Conservation (phyloP, 2,888 invertebrate species). For the Xestia ashworthii region DNA sequence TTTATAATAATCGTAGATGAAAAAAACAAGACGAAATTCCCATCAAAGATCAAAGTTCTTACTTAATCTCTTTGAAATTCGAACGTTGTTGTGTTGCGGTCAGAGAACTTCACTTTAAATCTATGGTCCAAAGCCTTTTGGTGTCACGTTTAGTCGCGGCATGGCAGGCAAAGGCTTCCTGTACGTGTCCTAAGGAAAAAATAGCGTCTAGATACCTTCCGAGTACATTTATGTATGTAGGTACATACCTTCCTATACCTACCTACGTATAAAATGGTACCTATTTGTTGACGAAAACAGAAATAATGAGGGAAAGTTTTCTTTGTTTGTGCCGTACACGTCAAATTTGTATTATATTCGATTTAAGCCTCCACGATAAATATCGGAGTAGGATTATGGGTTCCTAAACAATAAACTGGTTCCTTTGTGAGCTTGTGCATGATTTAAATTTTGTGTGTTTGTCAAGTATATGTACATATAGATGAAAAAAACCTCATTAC, state of each 20-base stretch:
- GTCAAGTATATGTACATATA: not conserved
- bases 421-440: constrained; percentile 5
- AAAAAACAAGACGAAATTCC: not conserved
- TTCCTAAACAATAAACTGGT: not conserved
- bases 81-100: not conserved
- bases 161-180: constrained; percentile 37
- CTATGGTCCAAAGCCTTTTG: constrained; percentile 5
- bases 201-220: not conserved
- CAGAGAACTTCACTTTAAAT: not conserved
- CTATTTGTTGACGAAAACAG: constrained; percentile 38
- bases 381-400: not conserved
- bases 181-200: constrained; percentile 7
- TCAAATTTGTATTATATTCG: not conserved
- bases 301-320: constrained; percentile 47
- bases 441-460: not conserved
- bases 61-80: constrained; percentile 12
- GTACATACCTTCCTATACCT: not conserved
- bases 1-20: not conserved
- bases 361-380: not conserved
- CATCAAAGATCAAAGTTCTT: not conserved
- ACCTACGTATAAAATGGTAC: not conserved
- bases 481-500: not conserved
- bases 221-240: not conserved
- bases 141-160: constrained; percentile 19
- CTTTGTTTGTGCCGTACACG: not conserved